Evolutionary conservation across 2,888 invertebrate genomes (phyloP).

Genomic region (Erannis defoliaria): DNA sequence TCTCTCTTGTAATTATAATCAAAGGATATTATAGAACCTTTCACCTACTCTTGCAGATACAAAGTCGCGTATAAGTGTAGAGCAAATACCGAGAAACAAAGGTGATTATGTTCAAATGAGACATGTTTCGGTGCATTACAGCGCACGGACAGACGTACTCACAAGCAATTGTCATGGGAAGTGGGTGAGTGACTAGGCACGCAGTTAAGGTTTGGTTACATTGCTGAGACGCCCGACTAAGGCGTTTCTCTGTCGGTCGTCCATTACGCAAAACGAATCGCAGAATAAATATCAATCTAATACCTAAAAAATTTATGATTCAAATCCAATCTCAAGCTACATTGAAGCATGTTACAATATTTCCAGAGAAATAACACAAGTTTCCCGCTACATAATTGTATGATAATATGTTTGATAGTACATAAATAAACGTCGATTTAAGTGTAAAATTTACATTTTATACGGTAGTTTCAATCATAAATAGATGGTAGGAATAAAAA

Average conservation of each 20-base stretch:
- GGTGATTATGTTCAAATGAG: constrained; percentile 32
- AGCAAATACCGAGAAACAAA: constrained; percentile 17
- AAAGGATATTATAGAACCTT: not conserved
- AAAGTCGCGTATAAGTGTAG: constrained; percentile 4
- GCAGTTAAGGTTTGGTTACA: constrained; percentile 52
- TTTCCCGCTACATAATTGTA: not conserved
- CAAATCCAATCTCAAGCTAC: too few species aligned
- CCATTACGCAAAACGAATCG: too few species aligned
- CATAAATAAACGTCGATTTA: not conserved
- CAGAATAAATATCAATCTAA: too few species aligned
- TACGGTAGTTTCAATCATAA: constrained; percentile 5
- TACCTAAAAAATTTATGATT: too few species aligned
- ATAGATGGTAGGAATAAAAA: constrained; percentile 11
- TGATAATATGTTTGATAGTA: not conserved
- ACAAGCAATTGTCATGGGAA: constrained; percentile 66
- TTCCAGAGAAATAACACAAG: too few species aligned
- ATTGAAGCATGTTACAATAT: too few species aligned
- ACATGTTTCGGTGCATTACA: constrained; percentile 22
- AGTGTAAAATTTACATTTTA: constrained; percentile 1
- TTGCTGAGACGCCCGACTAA: constrained; percentile 32
- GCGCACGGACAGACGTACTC: constrained; percentile 48
- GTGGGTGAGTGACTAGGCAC: constrained; percentile 64
- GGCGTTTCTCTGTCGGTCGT: too few species aligned
- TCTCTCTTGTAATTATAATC: too few species aligned
- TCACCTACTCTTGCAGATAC: not conserved